These are phyloP conservation scores for Leuciscus idus DNA, from an alignment of 2,113 vertebrate genomes.

Conservation along the genomic window DNA sequence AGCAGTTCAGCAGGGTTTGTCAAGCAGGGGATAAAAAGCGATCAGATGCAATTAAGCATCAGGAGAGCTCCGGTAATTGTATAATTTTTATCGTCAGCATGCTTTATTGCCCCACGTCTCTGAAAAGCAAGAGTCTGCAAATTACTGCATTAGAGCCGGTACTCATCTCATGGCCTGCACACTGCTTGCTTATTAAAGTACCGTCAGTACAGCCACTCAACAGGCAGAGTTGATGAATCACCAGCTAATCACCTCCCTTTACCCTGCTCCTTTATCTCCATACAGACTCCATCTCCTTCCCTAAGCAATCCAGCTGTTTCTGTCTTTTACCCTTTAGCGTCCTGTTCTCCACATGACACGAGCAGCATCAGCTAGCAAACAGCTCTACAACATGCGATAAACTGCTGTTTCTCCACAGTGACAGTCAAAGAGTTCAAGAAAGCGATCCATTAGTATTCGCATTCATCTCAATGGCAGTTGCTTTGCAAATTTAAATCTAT, in stretches of 20 bases:
- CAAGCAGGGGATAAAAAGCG: constrained; percentile 49
- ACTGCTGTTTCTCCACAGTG: constrained; percentile 10
- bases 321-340: constrained; percentile 1
- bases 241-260: constrained; percentile 49
- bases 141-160: constrained; percentile 55
- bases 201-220: constrained; percentile 47
- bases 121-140: constrained; percentile 52
- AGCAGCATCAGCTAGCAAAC: background rate
- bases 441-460: background rate
- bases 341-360: background rate
- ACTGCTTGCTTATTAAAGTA: constrained; percentile 56
- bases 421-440: constrained; percentile 6
- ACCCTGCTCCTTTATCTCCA: constrained; percentile 22
- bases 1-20: constrained; percentile 51
- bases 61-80: constrained; percentile 59
- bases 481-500: background rate
- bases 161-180: constrained; percentile 43
- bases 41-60: constrained; percentile 59
- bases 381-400: background rate
- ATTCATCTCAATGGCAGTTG: background rate
- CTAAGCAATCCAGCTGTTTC: constrained; percentile 19
- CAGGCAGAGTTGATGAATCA: constrained; percentile 56
- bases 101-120: constrained; percentile 53
- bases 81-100: constrained; percentile 58
- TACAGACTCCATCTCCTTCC: constrained; percentile 30